Evolutionary conservation across 2,888 invertebrate species (phyloP).

Genomic region (Perdita meconis): DNA sequence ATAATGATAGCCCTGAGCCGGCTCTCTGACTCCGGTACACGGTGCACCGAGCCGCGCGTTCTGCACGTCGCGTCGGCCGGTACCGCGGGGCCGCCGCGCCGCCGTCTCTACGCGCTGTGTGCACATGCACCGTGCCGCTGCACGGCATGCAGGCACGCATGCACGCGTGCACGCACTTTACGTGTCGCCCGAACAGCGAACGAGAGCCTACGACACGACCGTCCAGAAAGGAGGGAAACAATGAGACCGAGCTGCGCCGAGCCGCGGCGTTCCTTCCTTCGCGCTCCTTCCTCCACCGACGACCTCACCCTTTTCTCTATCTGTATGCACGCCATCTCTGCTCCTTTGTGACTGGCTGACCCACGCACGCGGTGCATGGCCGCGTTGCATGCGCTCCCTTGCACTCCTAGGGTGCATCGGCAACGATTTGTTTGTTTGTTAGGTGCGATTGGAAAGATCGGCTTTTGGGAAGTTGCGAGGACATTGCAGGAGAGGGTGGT

Average conservation of each 20-base stretch:
- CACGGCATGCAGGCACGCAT: constrained; percentile 49
- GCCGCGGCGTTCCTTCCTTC: constrained; percentile 20
- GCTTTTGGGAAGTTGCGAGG: no score
- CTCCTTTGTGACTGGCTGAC: constrained; percentile 11
- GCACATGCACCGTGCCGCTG: constrained; percentile 49
- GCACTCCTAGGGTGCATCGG: neutral
- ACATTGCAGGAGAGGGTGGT: no score
- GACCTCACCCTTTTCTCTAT: constrained; percentile 41
- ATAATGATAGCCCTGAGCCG: constrained; percentile 83
- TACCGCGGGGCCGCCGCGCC: no score
- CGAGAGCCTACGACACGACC: constrained; percentile 19
- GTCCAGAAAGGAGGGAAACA: constrained; percentile 50
- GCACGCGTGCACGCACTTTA: constrained; percentile 65
- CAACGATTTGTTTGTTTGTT: no score
- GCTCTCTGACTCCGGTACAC: constrained; percentile 75
- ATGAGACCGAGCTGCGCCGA: constrained; percentile 48
- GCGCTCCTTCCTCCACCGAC: constrained; percentile 13
- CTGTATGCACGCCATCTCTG: constrained; percentile 50
- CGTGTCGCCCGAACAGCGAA: constrained; percentile 52
- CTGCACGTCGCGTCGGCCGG: constrained; percentile 49
- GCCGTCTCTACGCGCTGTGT: constrained; percentile 45
- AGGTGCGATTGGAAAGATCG: no score
- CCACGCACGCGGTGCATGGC: constrained; percentile 19
- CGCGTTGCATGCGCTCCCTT: constrained; percentile 11
- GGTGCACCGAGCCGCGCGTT: constrained; percentile 24